phyloP scores from a whole-genome alignment of 2,797 vertebrate genomes.

The Jordanella pulchra region DNA sequence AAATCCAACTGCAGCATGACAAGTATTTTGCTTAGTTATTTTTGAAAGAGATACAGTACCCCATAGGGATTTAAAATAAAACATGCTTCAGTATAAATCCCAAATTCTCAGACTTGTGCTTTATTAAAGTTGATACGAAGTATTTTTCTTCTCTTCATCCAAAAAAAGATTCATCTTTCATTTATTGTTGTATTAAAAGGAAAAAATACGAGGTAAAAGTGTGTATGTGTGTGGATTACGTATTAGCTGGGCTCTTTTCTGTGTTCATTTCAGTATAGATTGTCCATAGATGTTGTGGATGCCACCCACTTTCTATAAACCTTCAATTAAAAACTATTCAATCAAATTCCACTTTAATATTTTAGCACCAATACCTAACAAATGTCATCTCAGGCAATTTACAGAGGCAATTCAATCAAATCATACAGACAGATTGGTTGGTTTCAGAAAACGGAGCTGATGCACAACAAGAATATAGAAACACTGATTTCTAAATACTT shows the following conservation, averaged over 20 bases:
- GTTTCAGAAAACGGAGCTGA: too few species aligned
- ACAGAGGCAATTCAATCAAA: too few species aligned
- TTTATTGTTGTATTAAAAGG: not conserved
- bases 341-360: too few species aligned
- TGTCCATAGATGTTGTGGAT: not conserved
- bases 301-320: not conserved
- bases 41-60: not conserved
- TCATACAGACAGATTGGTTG: too few species aligned
- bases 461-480: too few species aligned
- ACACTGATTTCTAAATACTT: too few species aligned
- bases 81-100: not conserved
- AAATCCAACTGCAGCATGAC: not conserved
- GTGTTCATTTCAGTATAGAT: not conserved
- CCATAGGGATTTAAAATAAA: too few species aligned
- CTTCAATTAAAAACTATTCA: not conserved
- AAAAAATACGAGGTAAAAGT: not conserved
- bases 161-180: not conserved
- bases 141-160: not conserved
- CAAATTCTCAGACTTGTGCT: not conserved
- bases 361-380: too few species aligned
- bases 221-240: not conserved
- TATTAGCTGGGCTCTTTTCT: not conserved
- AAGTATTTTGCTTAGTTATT: not conserved
- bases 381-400: too few species aligned
- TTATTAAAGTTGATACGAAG: not conserved